Conservation (phyloP, 2,113 vertebrate species). For the Cephalopholis sonnerati region DNA sequence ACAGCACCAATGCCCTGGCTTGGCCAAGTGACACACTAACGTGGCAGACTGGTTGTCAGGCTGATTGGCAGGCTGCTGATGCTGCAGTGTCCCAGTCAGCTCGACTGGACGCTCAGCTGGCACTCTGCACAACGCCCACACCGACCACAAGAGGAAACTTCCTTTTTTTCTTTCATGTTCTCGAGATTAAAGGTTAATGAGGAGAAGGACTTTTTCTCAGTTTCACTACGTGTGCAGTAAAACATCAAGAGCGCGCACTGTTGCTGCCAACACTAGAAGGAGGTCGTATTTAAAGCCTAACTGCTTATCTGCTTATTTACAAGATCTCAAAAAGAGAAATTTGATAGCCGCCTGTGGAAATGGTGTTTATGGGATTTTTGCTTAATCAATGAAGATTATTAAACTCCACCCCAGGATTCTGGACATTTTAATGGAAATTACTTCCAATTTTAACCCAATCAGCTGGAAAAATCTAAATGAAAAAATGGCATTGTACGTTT, state of each 20-base stretch:
- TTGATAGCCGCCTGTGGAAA: too few relatives aligned
- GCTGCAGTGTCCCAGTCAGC: constrained; percentile 37
- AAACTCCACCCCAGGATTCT: too few relatives aligned
- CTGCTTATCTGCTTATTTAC: background rate
- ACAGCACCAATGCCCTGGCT: constrained; percentile 60
- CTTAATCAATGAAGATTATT: background rate
- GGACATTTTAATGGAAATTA: background rate
- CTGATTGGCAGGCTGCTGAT: constrained; percentile 62
- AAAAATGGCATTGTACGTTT: too few relatives aligned
- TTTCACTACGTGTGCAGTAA: background rate
- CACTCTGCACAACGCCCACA: background rate
- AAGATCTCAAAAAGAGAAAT: background rate
- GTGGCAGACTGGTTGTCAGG: constrained; percentile 32
- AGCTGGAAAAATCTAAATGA: too few relatives aligned
- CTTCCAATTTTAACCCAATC: too few relatives aligned
- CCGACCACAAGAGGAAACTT: background rate
- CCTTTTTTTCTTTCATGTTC: background rate
- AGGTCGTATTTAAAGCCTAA: background rate
- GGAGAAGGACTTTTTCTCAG: background rate
- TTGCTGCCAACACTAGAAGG: background rate
- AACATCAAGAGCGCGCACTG: background rate
- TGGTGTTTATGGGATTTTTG: background rate
- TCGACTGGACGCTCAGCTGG: background rate
- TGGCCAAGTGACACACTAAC: constrained; percentile 63
- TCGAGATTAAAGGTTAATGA: constrained; percentile 20